phyloP scores from a whole-genome alignment of 1,140 invertebrate species.

The Panonychus citri region DNA sequence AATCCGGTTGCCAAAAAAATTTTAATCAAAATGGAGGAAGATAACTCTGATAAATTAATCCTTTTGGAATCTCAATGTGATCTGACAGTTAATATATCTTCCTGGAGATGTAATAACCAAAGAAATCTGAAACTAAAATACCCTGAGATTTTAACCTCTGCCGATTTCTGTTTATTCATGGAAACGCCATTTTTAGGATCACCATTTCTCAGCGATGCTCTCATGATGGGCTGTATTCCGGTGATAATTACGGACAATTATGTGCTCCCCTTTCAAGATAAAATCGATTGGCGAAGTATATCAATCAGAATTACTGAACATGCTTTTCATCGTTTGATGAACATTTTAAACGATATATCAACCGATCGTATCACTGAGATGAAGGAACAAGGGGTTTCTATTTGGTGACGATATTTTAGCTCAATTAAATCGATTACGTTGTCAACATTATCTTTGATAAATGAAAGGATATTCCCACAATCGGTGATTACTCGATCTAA shows the following conservation, averaged over 20 bases:
- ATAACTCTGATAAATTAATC: slow-evolving; percentile 28
- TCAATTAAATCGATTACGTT: slow-evolving; percentile 49
- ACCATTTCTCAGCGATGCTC: slow-evolving; percentile 46
- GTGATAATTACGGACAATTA: slow-evolving; percentile 53
- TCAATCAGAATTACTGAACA: slow-evolving; percentile 60
- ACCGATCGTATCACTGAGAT: slow-evolving; percentile 21
- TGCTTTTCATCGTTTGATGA: slow-evolving; percentile 42
- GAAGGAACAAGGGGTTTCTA: slow-evolving; percentile 34
- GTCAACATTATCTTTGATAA: slow-evolving; percentile 63
- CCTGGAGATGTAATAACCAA: slow-evolving; percentile 4
- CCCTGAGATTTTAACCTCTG: slow-evolving; percentile 20
- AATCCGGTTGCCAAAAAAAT: slow-evolving; percentile 35
- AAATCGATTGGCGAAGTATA: slow-evolving; percentile 58
- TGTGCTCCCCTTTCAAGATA: slow-evolving; percentile 56
- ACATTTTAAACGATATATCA: slow-evolving; percentile 29
- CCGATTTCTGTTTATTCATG: slow-evolving; percentile 54
- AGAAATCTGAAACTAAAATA: slow-evolving; percentile 2
- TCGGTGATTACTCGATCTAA: slow-evolving; percentile 47
- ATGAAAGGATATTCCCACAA: slow-evolving; percentile 70
- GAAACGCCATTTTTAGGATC: slow-evolving; percentile 43
- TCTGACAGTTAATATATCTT: neutral
- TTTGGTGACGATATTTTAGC: slow-evolving; percentile 65
- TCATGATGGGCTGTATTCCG: slow-evolving; percentile 65
- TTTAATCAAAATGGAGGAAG: slow-evolving; percentile 33
- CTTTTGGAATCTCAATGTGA: neutral